phyloP scores from a whole-genome alignment of 2,113 vertebrate species.

The Dipodomys spectabilis region DNA sequence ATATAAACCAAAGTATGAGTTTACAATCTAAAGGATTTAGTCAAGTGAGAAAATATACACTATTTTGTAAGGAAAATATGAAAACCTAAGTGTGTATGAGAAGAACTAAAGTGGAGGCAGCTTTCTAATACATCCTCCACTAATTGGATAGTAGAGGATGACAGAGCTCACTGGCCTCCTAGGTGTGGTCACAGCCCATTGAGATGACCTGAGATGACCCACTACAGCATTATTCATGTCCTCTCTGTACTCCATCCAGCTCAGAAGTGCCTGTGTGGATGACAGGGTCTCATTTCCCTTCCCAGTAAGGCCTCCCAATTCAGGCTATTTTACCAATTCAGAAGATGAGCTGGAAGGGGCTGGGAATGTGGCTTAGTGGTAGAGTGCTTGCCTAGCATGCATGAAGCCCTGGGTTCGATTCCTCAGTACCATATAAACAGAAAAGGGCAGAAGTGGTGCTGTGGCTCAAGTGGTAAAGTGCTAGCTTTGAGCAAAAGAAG shows the following conservation, averaged over 20 bases:
- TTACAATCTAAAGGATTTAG: background rate
- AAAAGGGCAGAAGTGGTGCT: too few species aligned
- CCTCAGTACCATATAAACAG: too few species aligned
- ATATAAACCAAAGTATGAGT: background rate
- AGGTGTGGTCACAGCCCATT: background rate
- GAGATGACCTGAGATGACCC: background rate
- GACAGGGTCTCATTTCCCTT: background rate
- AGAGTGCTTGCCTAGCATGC: too few species aligned
- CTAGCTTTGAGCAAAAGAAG: too few species aligned
- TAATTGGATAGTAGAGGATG: background rate
- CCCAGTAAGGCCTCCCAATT: too few species aligned
- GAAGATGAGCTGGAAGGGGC: background rate
- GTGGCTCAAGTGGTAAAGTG: too few species aligned
- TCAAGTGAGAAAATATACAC: background rate
- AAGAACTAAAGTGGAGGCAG: background rate
- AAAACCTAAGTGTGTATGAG: background rate
- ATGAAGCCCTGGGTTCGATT: too few species aligned
- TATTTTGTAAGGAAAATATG: background rate
- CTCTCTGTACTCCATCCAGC: background rate
- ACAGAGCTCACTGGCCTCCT: background rate
- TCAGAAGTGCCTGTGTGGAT: background rate
- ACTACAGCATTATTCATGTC: background rate
- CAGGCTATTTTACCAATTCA: background rate
- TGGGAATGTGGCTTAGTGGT: too few species aligned
- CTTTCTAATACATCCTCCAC: background rate